Evolutionary conservation across 2,888 invertebrate species (phyloP).

Genomic region (Eupithecia dodoneata): DNA sequence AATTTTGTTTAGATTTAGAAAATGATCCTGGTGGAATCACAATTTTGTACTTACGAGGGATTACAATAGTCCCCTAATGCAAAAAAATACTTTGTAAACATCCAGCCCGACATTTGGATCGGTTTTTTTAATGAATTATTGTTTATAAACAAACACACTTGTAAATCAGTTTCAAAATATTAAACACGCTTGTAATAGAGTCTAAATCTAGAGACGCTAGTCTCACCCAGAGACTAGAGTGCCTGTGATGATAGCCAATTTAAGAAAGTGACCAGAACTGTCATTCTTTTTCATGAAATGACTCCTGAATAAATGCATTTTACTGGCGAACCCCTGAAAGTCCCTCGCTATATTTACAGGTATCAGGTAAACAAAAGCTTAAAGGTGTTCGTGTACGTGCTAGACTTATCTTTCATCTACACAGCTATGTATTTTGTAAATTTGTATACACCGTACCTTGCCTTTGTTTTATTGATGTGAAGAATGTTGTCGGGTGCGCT

Average conservation of each 20-base stretch:
- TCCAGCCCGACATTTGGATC: too few relatives aligned
- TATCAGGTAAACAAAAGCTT: slow-evolving; percentile 34
- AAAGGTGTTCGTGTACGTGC: slow-evolving; percentile 28
- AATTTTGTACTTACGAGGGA: background rate
- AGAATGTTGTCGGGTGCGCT: slow-evolving; percentile 52
- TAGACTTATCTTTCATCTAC: slow-evolving; percentile 17
- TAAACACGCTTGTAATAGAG: too few relatives aligned
- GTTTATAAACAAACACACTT: background rate
- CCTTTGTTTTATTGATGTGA: slow-evolving; percentile 42
- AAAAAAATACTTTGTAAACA: background rate
- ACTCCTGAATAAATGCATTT: slow-evolving; percentile 13
- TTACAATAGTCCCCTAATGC: background rate
- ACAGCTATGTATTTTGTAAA: slow-evolving; percentile 16
- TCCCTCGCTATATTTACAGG: slow-evolving; percentile 1
- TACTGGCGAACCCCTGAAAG: slow-evolving; percentile 2
- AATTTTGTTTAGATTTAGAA: background rate
- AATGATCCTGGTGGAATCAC: background rate
- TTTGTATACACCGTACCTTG: background rate
- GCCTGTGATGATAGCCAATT: background rate
- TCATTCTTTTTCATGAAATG: background rate
- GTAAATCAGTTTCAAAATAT: background rate
- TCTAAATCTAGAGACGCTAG: background rate
- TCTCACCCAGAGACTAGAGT: background rate
- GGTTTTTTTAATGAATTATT: background rate
- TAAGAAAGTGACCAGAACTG: background rate